These are phyloP conservation scores for Drosophila serrata DNA, from an alignment of 1,140 invertebrate genomes.

Conservation along the genomic window DNA sequence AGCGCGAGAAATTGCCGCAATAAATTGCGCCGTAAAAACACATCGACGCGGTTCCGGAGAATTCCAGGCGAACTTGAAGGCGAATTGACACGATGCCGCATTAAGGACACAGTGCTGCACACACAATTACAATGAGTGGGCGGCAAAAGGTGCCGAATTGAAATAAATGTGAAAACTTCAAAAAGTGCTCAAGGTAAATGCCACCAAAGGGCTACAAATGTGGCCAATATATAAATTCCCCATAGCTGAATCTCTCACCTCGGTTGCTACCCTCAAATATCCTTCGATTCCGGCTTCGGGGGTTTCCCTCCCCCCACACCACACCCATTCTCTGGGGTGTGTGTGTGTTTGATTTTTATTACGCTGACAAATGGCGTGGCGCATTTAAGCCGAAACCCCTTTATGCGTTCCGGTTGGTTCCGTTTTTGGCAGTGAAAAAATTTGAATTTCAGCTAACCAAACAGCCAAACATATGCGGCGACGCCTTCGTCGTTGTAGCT, in stretches of 20 bases:
- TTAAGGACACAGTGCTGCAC: constrained; percentile 77
- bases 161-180: constrained; percentile 82
- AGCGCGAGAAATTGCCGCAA: constrained; percentile 78
- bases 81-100: constrained; percentile 73
- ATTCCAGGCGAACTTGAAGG: too few species aligned
- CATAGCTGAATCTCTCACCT: constrained; percentile 58
- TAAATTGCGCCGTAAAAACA: constrained; percentile 80
- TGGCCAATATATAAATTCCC: constrained; percentile 81
- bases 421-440: constrained; percentile 63
- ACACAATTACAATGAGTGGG: constrained; percentile 81
- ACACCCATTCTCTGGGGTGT: constrained; percentile 22
- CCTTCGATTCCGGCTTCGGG: constrained; percentile 31
- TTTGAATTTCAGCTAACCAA: constrained; percentile 82
- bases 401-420: constrained; percentile 48
- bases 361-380: constrained; percentile 84
- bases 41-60: constrained; percentile 57
- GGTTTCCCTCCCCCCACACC: constrained; percentile 9
- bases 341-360: constrained; percentile 84
- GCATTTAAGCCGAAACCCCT: constrained; percentile 77
- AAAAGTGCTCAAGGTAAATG: constrained; percentile 80
- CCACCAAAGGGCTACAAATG: constrained; percentile 71
- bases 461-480: constrained; percentile 67
- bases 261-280: not conserved
- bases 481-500: constrained; percentile 20
- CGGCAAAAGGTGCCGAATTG: constrained; percentile 49